Conservation (phyloP, 2,797 vertebrate genomes). For the Oreochromis mossambicus region DNA sequence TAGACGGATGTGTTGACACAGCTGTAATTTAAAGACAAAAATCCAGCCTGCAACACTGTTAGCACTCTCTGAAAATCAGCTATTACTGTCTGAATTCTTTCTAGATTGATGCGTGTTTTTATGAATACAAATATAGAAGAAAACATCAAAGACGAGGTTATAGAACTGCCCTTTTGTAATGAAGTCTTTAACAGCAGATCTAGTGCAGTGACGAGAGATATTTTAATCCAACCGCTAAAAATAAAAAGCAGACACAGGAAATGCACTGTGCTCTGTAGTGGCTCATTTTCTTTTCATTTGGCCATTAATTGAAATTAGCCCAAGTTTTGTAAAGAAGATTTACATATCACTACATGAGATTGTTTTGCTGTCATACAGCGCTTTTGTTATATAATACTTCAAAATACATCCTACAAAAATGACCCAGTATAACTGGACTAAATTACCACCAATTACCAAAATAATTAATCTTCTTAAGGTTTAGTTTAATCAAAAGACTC, state of each 20-base stretch:
- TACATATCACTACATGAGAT: not conserved
- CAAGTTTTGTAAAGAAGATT: not conserved
- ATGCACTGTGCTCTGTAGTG: not conserved
- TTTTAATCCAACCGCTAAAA: not conserved
- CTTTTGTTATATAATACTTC: not conserved
- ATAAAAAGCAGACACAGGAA: not conserved
- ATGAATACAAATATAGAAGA: not conserved
- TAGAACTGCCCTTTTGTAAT: not conserved
- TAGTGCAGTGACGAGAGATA: not conserved
- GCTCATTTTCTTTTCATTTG: not conserved
- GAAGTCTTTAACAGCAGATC: not conserved
- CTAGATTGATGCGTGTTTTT: not conserved
- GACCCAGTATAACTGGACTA: not conserved
- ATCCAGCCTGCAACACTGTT: not conserved
- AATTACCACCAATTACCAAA: not conserved
- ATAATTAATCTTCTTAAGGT: not conserved
- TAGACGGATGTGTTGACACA: slow-evolving; percentile 23
- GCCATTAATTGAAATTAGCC: not conserved
- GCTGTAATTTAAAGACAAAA: slow-evolving; percentile 17
- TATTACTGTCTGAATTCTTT: not conserved
- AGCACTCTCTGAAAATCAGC: not conserved
- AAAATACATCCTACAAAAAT: not conserved
- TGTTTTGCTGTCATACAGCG: not conserved
- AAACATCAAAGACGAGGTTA: not conserved
- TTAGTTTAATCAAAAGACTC: not conserved